These are phyloP conservation scores for Andrena minutula DNA, from an alignment of 2,888 invertebrate genomes.

Conservation along the genomic window DNA sequence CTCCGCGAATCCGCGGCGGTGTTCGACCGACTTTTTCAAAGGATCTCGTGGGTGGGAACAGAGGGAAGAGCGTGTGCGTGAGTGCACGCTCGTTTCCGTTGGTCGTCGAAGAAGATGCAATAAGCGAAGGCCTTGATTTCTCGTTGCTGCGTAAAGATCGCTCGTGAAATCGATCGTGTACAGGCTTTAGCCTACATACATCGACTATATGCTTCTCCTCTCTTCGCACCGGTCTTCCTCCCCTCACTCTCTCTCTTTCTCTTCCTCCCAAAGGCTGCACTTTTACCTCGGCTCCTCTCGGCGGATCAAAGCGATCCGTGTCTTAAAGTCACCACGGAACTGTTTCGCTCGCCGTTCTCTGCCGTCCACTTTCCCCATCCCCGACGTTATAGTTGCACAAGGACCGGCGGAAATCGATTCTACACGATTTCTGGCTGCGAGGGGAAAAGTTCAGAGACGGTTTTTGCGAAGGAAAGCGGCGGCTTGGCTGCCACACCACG, in stretches of 20 bases:
- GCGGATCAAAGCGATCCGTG: conserved; percentile 1
- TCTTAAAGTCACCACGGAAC: not conserved
- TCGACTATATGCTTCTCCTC: conserved; percentile 40
- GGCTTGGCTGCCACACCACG: too few relatives aligned
- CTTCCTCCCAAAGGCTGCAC: conserved; percentile 23
- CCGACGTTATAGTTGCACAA: not conserved
- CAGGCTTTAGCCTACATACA: conserved; percentile 63
- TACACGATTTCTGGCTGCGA: not conserved
- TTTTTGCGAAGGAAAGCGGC: conserved; percentile 1
- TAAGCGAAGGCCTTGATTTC: conserved; percentile 67
- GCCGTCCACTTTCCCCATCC: not conserved
- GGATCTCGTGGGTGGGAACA: conserved; percentile 34
- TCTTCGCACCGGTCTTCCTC: conserved; percentile 23
- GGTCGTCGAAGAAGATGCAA: conserved; percentile 57
- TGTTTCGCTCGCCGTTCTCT: not conserved
- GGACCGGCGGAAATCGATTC: conserved; percentile 7
- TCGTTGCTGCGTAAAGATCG: conserved; percentile 65
- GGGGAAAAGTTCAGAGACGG: not conserved
- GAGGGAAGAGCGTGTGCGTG: conserved; percentile 18
- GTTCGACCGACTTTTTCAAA: conserved; percentile 50
- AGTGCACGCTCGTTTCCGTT: conserved; percentile 41
- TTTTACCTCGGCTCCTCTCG: conserved; percentile 33
- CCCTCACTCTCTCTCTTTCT: conserved; percentile 29
- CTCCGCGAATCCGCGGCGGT: conserved; percentile 5
- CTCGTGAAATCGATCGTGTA: conserved; percentile 68